These are phyloP conservation scores for Amiota mariae DNA, from an alignment of 2,888 invertebrate species.

Conservation along the genomic window DNA sequence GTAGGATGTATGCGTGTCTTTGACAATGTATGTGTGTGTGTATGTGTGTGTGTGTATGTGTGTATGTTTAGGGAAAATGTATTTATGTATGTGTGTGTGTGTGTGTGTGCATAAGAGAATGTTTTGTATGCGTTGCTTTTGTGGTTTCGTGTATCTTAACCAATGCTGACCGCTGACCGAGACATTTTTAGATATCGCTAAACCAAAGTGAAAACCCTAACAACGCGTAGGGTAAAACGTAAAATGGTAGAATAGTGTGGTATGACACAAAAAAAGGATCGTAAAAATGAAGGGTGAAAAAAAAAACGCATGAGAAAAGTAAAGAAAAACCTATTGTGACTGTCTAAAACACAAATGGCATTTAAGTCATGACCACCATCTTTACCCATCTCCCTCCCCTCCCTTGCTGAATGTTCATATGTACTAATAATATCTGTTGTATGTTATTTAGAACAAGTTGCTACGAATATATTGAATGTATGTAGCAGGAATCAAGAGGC, in stretches of 20 bases:
- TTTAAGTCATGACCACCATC: conserved; percentile 40
- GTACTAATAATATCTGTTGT: no score
- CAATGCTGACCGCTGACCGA: conserved; percentile 55
- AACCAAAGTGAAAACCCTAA: background rate
- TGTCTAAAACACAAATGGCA: conserved; percentile 64
- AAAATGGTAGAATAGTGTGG: background rate
- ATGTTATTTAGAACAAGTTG: no score
- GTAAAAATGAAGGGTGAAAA: background rate
- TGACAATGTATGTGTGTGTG: background rate
- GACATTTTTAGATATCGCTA: conserved; percentile 50
- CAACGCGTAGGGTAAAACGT: background rate
- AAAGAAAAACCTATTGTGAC: conserved; percentile 26
- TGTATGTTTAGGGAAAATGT: conserved; percentile 47
- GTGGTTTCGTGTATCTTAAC: background rate
- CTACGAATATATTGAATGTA: no score
- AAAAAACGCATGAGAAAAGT: background rate
- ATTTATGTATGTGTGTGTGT: conserved; percentile 18
- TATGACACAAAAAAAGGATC: background rate
- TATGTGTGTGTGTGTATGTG: background rate
- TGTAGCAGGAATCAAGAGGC: no score
- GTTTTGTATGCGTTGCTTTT: conserved; percentile 4
- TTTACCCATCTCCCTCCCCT: no score
- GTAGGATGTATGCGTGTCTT: background rate
- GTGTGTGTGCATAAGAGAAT: conserved; percentile 46
- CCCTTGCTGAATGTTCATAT: no score